Evolutionary conservation across 2,888 invertebrate species (phyloP).

Genomic region (Drosophila kokeensis): DNA sequence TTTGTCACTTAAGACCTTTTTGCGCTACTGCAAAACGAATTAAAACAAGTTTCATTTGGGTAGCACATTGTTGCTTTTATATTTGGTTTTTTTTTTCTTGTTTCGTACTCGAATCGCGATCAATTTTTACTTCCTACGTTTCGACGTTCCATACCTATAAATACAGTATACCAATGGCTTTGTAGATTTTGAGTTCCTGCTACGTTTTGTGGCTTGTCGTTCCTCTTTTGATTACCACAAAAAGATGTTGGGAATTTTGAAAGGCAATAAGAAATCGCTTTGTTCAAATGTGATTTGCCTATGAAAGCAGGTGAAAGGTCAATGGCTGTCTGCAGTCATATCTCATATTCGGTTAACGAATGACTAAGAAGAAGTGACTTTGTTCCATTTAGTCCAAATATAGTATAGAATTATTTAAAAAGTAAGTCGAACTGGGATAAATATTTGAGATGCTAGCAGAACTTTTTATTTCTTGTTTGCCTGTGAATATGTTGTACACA

Average conservation of each 20-base stretch:
- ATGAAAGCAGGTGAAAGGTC: conserved; percentile 29
- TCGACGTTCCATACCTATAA: conserved; percentile 44
- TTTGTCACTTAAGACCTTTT: conserved; percentile 76
- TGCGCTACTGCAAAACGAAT: conserved; percentile 71
- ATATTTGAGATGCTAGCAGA: not conserved
- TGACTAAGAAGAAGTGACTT: conserved; percentile 7
- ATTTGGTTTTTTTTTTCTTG: conserved; percentile 19
- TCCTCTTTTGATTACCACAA: not conserved
- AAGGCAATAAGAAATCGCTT: not conserved
- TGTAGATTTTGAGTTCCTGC: conserved; percentile 41
- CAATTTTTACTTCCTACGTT: conserved; percentile 67
- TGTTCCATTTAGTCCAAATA: not conserved
- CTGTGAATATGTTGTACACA: conserved; percentile 22
- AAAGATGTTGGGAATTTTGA: not conserved
- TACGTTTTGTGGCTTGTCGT: conserved; percentile 9
- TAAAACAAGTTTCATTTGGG: conserved; percentile 67
- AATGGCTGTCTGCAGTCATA: not conserved
- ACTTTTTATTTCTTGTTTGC: not conserved
- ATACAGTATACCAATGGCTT: conserved; percentile 39
- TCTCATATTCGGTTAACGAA: conserved; percentile 7
- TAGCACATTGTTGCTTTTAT: conserved; percentile 48
- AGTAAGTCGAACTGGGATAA: not conserved
- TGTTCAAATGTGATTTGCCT: not conserved
- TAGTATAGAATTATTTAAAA: conserved; percentile 6
- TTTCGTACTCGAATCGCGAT: conserved; percentile 16